Base-by-base conservation (phyloP, 2,888 invertebrate species). In the Brachypalpus laphriformis region DNA sequence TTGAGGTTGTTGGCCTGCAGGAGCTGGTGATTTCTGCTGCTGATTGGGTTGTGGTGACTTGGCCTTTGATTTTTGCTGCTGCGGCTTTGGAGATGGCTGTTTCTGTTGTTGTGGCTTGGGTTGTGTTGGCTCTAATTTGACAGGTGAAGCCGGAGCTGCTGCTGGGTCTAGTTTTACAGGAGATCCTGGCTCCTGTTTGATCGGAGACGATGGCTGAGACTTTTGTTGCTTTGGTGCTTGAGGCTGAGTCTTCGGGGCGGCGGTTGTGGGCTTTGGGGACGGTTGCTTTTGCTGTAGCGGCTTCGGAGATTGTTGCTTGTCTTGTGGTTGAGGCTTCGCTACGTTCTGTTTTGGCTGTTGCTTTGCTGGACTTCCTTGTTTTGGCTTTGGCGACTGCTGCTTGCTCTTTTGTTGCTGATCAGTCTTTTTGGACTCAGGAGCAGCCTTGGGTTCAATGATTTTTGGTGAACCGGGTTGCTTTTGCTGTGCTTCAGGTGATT, bases 211-310 rank as follows among this genome's bases (percentile, higher is more conserved):
- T 25, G 78, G 86, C 57, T 75, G 70, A n/a, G 86, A 49, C 40
- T 86, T 87, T 45, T 85, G 86, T 51, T 86, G 87, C 14, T 85
- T 77, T 9, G 59, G 80, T 9, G 59, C 77, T 34, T 72, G 71
- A 16, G 47, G 9, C 16, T 75, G 82, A 5, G 76, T 61, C 14
- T 87, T 80, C n/a, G 83, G 63, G 34, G 59, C 70, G 1, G 78
- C 70, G 1, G 76, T 61, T 2, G 71, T 74, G 54, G 83, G 78
- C 25, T 78, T 87, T 8, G 82, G 72, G 20, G 71, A 77, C 47
- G 85, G 75, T 45, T 80, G 85, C 51, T 85, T 85, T 31, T 77
- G 78, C n/a, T 71, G 86, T 14, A 74, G 82, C 42, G 80, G 85
- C 68, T 76, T 78, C 7, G 86, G 68, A 42, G 75, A 70, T 11